Evolutionary conservation across 2,888 invertebrate species (phyloP).

Genomic region (Lampropteryx suffumata): DNA sequence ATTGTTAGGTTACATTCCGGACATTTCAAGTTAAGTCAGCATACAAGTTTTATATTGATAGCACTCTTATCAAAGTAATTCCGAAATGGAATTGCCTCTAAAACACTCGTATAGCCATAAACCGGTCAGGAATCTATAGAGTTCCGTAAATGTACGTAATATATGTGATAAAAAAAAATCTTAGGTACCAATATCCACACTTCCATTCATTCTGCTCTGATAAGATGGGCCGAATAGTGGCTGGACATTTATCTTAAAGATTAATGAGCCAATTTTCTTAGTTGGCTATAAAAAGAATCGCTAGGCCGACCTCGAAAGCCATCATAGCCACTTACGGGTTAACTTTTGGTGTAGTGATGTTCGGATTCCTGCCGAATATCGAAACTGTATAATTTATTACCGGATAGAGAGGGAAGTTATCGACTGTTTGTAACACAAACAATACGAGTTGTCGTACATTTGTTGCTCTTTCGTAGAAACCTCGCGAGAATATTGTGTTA

Average conservation of each 20-base stretch:
- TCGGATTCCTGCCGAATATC: constrained; percentile 45
- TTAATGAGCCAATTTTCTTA: constrained; percentile 83
- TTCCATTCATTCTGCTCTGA: constrained; percentile 75
- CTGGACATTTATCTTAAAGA: constrained; percentile 81
- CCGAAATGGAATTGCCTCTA: constrained; percentile 43
- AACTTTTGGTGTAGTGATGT: constrained; percentile 55
- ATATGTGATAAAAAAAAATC: constrained; percentile 53
- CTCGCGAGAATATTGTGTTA: constrained; percentile 5
- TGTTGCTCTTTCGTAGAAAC: constrained; percentile 6
- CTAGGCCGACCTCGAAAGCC: constrained; percentile 68
- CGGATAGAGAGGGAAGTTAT: constrained; percentile 33
- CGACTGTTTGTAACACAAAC: constrained; percentile 31
- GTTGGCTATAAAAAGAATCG: constrained; percentile 82
- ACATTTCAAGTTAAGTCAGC: constrained; percentile 23
- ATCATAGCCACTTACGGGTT: constrained; percentile 63
- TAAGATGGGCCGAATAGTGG: constrained; percentile 80
- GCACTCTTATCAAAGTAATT: constrained; percentile 35
- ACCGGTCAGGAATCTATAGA: constrained; percentile 48
- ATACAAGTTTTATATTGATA: constrained; percentile 24
- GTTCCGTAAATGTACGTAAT: constrained; percentile 40
- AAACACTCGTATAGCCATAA: constrained; percentile 45
- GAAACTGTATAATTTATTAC: constrained; percentile 36
- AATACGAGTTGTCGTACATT: constrained; percentile 20
- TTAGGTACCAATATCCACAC: constrained; percentile 62
- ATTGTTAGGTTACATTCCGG: constrained; percentile 18